Conservation (phyloP, 2,797 vertebrate genomes). For the Pangasius mekongensis region DNA sequence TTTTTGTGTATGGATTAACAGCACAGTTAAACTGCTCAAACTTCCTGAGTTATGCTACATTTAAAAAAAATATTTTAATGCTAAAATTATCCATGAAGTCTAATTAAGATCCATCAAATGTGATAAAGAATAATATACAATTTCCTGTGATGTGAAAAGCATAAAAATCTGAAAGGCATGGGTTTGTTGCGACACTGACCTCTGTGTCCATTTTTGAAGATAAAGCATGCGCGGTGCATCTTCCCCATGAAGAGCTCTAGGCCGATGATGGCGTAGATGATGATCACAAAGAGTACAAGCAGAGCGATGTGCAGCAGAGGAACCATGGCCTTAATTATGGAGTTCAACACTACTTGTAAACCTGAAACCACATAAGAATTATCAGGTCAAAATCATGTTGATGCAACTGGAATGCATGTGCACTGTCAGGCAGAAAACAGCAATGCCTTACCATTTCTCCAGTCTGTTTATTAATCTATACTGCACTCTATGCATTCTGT, state of each 20-base stretch:
- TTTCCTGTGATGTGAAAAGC: neutral
- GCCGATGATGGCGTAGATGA: conserved; percentile 99
- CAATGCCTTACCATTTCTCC: neutral
- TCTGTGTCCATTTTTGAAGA: conserved; percentile 71
- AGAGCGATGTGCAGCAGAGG: conserved; percentile 97
- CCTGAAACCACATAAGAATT: conserved; percentile 64
- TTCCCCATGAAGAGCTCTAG: conserved; percentile 99
- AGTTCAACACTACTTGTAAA: conserved; percentile 99
- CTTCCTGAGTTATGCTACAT: neutral
- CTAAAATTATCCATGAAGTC: neutral
- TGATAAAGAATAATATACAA: neutral
- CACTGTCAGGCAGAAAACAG: neutral
- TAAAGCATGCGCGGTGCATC: conserved; percentile 95
- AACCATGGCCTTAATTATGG: conserved; percentile 99
- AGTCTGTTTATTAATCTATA: neutral
- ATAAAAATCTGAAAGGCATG: neutral
- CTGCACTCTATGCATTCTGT: no score
- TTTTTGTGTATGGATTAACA: neutral
- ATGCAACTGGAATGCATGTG: conserved; percentile 6
- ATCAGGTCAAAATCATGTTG: neutral
- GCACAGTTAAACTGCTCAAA: neutral
- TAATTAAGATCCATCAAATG: neutral
- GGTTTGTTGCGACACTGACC: conserved; percentile 66
- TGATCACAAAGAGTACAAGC: conserved; percentile 97
- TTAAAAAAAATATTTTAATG: neutral